Conservation (phyloP, 1,140 invertebrate genomes). For the Cylas formicarius region DNA sequence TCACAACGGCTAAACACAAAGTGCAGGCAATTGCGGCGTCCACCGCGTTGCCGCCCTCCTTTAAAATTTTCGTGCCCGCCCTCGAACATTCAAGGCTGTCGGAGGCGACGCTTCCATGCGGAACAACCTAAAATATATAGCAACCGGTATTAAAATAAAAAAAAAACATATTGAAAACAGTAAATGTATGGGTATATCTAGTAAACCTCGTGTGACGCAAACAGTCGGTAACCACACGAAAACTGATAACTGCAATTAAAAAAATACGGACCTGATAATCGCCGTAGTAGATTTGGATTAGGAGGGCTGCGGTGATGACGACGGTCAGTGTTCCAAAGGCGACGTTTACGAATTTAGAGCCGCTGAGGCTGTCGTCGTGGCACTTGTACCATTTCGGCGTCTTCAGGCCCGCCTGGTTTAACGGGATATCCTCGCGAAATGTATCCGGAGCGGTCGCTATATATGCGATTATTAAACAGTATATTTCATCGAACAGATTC, state of each 20-base stretch:
- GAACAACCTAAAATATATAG: conserved; percentile 50
- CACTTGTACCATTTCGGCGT: conserved; percentile 25
- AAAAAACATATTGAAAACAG: conserved; percentile 1
- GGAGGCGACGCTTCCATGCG: conserved; percentile 68
- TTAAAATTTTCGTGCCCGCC: conserved; percentile 58
- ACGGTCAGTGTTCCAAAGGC: conserved; percentile 50
- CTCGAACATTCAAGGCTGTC: conserved; percentile 64
- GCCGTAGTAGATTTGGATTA: conserved; percentile 59
- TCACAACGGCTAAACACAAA: conserved; percentile 60
- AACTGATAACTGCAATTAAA: conserved; percentile 1
- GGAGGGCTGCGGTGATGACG: conserved; percentile 58
- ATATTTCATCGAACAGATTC: too few species aligned
- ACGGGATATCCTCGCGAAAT: conserved; percentile 48
- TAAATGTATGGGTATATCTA: conserved; percentile 1
- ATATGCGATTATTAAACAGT: conserved; percentile 31
- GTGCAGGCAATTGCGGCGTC: conserved; percentile 62
- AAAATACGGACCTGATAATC: conserved; percentile 56
- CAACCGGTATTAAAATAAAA: neutral
- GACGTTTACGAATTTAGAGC: conserved; percentile 43
- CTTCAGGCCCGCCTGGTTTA: conserved; percentile 39
- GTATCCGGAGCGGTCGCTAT: conserved; percentile 27
- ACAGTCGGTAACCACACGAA: neutral
- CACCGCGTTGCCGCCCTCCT: conserved; percentile 59
- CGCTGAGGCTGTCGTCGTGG: conserved; percentile 37
- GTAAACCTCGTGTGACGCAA: neutral